These are phyloP conservation scores for Cromileptes altivelis DNA, from an alignment of 2,113 vertebrate species.

Conservation along the genomic window DNA sequence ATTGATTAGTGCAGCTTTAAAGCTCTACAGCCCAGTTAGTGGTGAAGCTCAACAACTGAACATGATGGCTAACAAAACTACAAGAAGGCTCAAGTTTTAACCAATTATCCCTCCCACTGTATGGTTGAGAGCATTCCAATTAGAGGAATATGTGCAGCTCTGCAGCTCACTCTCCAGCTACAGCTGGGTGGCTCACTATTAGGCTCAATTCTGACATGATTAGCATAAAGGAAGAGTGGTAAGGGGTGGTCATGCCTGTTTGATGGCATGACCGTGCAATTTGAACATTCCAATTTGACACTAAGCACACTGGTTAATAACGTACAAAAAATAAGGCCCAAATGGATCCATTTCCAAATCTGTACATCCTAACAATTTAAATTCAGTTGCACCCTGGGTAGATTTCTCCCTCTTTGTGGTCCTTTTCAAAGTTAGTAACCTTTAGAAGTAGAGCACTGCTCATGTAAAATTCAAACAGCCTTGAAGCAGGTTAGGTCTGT, in stretches of 20 bases:
- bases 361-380: neutral
- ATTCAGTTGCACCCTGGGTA: neutral
- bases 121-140: constrained; percentile 32
- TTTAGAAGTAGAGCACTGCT: constrained; percentile 52
- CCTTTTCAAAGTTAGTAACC: constrained; percentile 48
- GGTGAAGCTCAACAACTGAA: neutral
- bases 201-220: constrained; percentile 35
- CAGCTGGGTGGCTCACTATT: constrained; percentile 16
- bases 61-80: neutral
- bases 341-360: neutral
- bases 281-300: neutral
- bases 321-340: neutral
- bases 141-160: constrained; percentile 27
- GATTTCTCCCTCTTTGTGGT: constrained; percentile 18
- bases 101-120: neutral
- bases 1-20: constrained; percentile 1
- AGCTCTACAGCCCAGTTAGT: neutral
- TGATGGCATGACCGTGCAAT: constrained; percentile 30
- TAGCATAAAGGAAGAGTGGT: constrained; percentile 22
- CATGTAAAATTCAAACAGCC: constrained; percentile 67
- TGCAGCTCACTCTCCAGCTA: constrained; percentile 14
- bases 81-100: neutral
- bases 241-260: constrained; percentile 13
- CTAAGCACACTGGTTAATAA: constrained; percentile 6
- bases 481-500: constrained; percentile 36